A percentile compares a stretch with the other conserved stretches of the same genome.
Conservation (phyloP, 2,888 invertebrate genomes). For the Andrena flavipes region DNA sequence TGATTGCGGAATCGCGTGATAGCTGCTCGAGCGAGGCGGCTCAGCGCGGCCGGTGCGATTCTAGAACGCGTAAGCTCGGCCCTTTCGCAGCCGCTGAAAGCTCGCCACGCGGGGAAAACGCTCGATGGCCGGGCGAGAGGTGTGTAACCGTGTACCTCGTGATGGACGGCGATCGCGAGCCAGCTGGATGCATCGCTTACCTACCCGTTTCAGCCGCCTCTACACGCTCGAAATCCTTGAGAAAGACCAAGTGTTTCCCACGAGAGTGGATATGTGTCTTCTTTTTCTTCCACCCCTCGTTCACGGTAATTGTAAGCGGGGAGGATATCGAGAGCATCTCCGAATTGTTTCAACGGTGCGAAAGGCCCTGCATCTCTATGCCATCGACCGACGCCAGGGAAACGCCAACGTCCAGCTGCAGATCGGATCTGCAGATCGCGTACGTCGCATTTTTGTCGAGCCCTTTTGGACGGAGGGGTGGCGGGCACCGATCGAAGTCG, state of each 20-base stretch:
- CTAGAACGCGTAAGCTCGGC: conserved; percentile 49
- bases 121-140: not conserved
- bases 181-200: not conserved
- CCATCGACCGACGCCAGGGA: too few relatives aligned
- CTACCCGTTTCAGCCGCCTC: not conserved
- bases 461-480: not conserved
- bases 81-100: conserved; percentile 54
- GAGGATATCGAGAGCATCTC: conserved; percentile 3
- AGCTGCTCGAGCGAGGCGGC: conserved; percentile 9
- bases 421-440: not conserved
- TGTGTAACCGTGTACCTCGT: not conserved
- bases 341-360: not conserved
- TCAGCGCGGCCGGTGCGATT: not conserved
- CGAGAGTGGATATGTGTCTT: too few relatives aligned
- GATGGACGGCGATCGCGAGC: not conserved
- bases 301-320: too few relatives aligned
- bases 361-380: too few relatives aligned
- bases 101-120: not conserved
- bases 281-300: too few relatives aligned
- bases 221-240: too few relatives aligned
- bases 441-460: conserved; percentile 22
- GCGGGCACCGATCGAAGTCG: not conserved
- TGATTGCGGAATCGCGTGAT: conserved; percentile 83
- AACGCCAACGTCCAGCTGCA: not conserved
- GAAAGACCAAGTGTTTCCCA: too few relatives aligned